Conservation (phyloP, 2,888 invertebrate genomes). For the Caenorhabditis drosophilae region DNA sequence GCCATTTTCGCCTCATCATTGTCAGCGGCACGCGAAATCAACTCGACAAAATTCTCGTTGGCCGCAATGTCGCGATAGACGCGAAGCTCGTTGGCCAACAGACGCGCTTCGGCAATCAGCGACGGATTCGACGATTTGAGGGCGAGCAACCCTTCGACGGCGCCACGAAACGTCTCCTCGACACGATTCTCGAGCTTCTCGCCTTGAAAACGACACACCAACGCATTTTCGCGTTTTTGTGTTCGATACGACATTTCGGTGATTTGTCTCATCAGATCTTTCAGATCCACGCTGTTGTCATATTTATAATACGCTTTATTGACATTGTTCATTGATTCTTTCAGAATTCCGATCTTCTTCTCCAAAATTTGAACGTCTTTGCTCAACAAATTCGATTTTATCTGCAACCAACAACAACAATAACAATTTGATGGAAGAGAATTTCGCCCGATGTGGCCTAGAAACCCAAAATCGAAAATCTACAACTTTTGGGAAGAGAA, state of each 20-base stretch:
- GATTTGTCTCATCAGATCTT: constrained; percentile 27
- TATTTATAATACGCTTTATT: constrained; percentile 24
- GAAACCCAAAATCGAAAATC: no score
- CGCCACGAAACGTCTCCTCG: constrained; percentile 17
- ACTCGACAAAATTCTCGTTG: constrained; percentile 4
- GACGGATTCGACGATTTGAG: constrained; percentile 13
- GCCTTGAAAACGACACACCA: neutral
- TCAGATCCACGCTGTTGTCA: constrained; percentile 12
- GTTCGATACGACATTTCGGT: constrained; percentile 24
- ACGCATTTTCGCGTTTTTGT: constrained; percentile 15
- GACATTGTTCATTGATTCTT: constrained; percentile 20
- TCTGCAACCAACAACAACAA: constrained; percentile 15
- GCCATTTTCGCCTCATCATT: neutral
- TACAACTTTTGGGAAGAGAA: no score
- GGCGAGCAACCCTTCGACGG: constrained; percentile 28
- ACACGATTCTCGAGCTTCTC: neutral
- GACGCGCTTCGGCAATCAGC: constrained; percentile 15
- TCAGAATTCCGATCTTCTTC: constrained; percentile 25
- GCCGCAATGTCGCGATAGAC: constrained; percentile 30
- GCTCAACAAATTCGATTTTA: constrained; percentile 13
- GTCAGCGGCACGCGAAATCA: neutral
- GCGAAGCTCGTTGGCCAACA: constrained; percentile 22
- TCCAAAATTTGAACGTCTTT: constrained; percentile 26
- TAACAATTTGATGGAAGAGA: no score
- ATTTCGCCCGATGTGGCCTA: neutral